Base-by-base conservation (phyloP, 2,888 invertebrate genomes). In the Orchesellides sinensis region DNA sequence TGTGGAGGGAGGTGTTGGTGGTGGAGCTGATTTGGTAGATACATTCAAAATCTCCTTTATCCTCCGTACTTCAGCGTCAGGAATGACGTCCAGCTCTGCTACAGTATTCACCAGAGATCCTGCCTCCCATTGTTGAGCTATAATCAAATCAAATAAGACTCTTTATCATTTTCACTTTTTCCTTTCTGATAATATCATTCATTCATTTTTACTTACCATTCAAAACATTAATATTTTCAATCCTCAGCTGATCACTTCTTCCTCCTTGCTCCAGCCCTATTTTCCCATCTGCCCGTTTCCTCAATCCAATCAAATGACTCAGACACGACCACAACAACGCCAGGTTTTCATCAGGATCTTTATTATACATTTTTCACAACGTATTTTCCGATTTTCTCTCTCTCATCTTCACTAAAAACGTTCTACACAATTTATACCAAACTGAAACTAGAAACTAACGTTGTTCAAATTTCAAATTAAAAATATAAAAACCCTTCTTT, bases 51-150 rank as follows among this genome's bases (percentile, higher is more conserved):
- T 29, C 8, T 12, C 23, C 1, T 21, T 35, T 25, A 66, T 66
- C 35, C 12, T 54, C 21, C 27, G 8, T 32, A 47, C 29, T 3
- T 68, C 47, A 4, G 25, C 23, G 14, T n/a, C 10, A 0, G 78
- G 35, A 32, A 69, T 21, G 1, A 61, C 6, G n/a, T 32, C 19
- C 23, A 78, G 25, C 2, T 69, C 49, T 0, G 59, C 27, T 0
- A 61, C 49, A 4, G 14, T 69, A 8, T 69, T 45, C 0, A 66
- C 10, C 8, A 78, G 14, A 0, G 61, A 27, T 49, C 78, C 78
- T 8, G 78, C 78, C 12, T 61, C 69, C 78, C 78, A 78, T 56
- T 40, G n/a, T 47, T 45, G n/a, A 8, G 40, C 72, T 72, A 19
- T n/a, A n/a, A n/a, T n/a, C n/a, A n/a, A n/a, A n/a, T 21, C 32